Base-by-base conservation (phyloP, 2,113 vertebrate species). In the Pomatostomus ruficeps region DNA sequence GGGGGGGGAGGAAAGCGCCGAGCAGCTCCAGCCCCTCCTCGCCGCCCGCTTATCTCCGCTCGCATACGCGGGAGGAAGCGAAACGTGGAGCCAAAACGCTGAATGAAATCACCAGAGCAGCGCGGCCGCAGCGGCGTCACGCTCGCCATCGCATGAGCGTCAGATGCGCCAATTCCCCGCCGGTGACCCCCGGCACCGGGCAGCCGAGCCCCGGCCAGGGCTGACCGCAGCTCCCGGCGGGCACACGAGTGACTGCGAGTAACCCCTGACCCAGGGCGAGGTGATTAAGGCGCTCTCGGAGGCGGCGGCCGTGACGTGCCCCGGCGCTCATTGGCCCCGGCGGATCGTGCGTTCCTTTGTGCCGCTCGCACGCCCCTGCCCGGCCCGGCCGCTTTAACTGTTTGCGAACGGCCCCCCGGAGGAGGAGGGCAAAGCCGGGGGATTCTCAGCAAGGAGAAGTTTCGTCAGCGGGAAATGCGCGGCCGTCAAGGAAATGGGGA, bases 341-440 rank as follows among this genome's bases (percentile, higher is more conserved):
- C 2, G 12, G 33, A 94, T 98, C 98, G 98, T 97, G 98, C 89
- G 98, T 98, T 98, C 79, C 93, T 97, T 95, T 95, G 92, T 94
- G 92, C 81, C 2, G 3, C 9, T 57, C 23, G 12, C 91, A 65
- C 94, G 28, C 88, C 74, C 91, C 77, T n/a, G 14, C 93, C 76
- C 51, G 0, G 66, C 76, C 35, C 2, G 0, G 21, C 22, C 2
- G 43, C 74, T 14, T 1, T 10, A 65, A 49, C 65, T 0, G 25
- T 29, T 88, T 62, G 80, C 36, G 5, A 70, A 33, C 23, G 52
- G 55, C 68, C 35, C 20, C 35, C 3, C 28, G 26, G 5, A 21
- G 15, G 5, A 21, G 15, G 6, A 78, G 87, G 57, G 46, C 77
- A 71, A 7, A 40, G 48, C 19, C 7, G 1, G 2, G 38, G 22